phyloP scores from a whole-genome alignment of 2,888 invertebrate genomes.

The Anticlea derivata region DNA sequence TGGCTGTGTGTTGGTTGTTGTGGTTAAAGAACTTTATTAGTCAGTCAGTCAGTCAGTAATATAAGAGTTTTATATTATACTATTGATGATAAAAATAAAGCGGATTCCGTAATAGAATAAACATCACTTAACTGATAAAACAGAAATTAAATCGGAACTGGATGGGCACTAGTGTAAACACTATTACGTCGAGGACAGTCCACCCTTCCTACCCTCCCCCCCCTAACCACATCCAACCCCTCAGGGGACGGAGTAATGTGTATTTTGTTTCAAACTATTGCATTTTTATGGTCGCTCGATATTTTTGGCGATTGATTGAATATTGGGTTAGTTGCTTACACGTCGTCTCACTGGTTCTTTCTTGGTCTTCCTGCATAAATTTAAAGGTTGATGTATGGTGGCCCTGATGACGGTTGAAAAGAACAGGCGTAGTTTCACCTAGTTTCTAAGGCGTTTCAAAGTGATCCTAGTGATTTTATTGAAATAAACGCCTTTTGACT shows the following conservation, averaged over 20 bases:
- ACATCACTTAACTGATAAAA: slow-evolving; percentile 37
- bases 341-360: no score
- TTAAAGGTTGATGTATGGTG: no score
- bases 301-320: slow-evolving; percentile 4
- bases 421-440: no score
- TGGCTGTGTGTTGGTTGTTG: no score
- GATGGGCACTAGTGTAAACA: slow-evolving; percentile 48
- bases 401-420: no score
- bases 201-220: slow-evolving; percentile 3
- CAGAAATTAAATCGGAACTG: slow-evolving; percentile 49
- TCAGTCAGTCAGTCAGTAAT: no score
- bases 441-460: no score
- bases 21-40: no score
- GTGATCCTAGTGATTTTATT: no score
- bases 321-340: not conserved
- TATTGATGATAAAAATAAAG: not conserved
- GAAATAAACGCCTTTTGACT: no score
- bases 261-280: slow-evolving; percentile 24
- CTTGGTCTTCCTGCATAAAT: no score
- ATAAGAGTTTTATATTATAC: no score
- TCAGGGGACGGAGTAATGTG: slow-evolving; percentile 1
- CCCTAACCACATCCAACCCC: not conserved
- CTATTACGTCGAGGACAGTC: slow-evolving; percentile 41
- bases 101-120: slow-evolving; percentile 14
- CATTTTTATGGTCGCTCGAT: not conserved